phyloP scores from a whole-genome alignment of 2,888 invertebrate species.

The Brachylomia viminalis region DNA sequence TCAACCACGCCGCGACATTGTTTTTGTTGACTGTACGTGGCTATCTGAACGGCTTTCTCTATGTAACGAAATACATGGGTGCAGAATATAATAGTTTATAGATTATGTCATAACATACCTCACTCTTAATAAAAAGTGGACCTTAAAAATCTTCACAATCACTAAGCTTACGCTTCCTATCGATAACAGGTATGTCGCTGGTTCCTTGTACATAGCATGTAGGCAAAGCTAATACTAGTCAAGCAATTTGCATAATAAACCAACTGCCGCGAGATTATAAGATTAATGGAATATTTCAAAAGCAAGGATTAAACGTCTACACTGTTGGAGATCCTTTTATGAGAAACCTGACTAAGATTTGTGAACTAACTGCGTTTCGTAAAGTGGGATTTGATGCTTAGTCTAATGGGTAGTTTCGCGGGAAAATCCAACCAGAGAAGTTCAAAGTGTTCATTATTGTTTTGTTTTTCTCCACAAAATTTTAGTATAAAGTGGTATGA shows the following conservation, averaged over 20 bases:
- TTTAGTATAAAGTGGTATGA: not conserved
- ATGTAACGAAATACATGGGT: slow-evolving; percentile 7
- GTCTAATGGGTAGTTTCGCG: slow-evolving; percentile 13
- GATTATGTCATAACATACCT: not conserved
- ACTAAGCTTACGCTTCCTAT: not conserved
- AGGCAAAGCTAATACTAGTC: slow-evolving; percentile 34
- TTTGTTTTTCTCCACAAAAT: not conserved
- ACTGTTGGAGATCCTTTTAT: slow-evolving; percentile 36
- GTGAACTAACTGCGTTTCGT: slow-evolving; percentile 25
- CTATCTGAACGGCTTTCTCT: slow-evolving; percentile 31
- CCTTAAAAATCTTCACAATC: not conserved
- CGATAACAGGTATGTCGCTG: not conserved
- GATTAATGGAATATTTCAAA: slow-evolving; percentile 31
- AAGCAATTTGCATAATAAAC: slow-evolving; percentile 44
- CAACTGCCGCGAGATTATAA: slow-evolving; percentile 32
- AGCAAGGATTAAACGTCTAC: slow-evolving; percentile 35
- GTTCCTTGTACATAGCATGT: slow-evolving; percentile 30
- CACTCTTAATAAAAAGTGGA: not conserved
- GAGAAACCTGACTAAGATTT: slow-evolving; percentile 47
- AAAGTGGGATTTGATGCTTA: slow-evolving; percentile 33
- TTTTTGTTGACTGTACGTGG: slow-evolving; percentile 59
- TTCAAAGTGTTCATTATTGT: slow-evolving; percentile 21
- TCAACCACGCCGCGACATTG: slow-evolving; percentile 66
- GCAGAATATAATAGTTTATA: not conserved
- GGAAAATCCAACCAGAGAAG: slow-evolving; percentile 16